A percentile compares a stretch with the other conserved stretches of the same genome.
Evolutionary conservation across 2,888 invertebrate genomes (phyloP).

Genomic region (Synergus gifuensis): DNA sequence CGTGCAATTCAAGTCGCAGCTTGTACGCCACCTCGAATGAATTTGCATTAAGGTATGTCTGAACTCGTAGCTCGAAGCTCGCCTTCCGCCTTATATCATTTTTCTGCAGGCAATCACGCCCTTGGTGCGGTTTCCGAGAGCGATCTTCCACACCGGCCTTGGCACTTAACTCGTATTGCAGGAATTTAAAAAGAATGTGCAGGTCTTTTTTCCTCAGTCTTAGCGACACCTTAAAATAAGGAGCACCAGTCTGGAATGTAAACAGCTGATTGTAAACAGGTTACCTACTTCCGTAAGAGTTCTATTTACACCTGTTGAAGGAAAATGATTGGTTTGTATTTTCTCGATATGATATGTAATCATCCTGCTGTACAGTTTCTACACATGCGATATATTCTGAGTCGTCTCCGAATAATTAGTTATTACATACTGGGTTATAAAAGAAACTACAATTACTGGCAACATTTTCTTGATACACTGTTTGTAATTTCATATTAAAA

Average conservation of each 20-base stretch:
- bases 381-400: neutral
- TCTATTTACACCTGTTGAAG: constrained; percentile 32
- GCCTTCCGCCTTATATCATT: constrained; percentile 68
- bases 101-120: constrained; percentile 71
- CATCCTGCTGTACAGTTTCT: neutral
- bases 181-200: constrained; percentile 42
- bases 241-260: neutral
- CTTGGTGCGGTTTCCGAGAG: constrained; percentile 68
- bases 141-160: constrained; percentile 64
- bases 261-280: constrained; percentile 30
- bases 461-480: neutral
- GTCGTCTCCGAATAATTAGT: neutral
- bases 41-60: constrained; percentile 71
- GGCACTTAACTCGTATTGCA: constrained; percentile 49
- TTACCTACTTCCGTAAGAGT: constrained; percentile 32
- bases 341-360: constrained; percentile 17
- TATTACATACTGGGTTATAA: neutral
- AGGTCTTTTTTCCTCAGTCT: neutral
- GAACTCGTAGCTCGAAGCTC: constrained; percentile 60
- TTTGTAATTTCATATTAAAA: neutral
- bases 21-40: constrained; percentile 62
- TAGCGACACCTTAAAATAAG: neutral
- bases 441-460: neutral
- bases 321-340: constrained; percentile 28
- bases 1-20: constrained; percentile 61